Evolutionary conservation across 2,113 vertebrate genomes (phyloP), one percentile per base, ranked within the genome.

Genomic region (Halcyon senegalensis): DNA sequence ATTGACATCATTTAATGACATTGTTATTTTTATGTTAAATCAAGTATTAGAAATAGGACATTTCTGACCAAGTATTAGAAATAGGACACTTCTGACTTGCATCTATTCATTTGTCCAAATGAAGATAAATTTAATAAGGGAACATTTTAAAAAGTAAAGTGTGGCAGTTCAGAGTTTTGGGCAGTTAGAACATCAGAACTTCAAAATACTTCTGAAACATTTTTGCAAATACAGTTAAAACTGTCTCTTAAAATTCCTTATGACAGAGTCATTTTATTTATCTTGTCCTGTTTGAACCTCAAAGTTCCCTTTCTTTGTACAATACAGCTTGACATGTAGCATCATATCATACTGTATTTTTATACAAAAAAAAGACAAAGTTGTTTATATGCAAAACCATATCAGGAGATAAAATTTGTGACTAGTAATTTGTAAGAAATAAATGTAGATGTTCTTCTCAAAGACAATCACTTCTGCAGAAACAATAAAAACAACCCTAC

Each of bases 351-450:
- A 67, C 7, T 64, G 46, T 77, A 75, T 35, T 76, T 48, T 77
- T 60, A 68, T 35, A 43, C 62, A n/a, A 76, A 77, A 63, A 58
- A 89, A 39, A 37, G 39, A 10, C 3, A 13, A 46, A 39, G 58
- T 37, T 63, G 48, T 88, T 95, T 93, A 90, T 87, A 96, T 91
- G 90, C 53, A 95, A 94, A 96, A 82, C 51, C 63, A 25, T 25
- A 90, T 74, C 21, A 15, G 55, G 69, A 95, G 51, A 84, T 84
- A 90, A 95, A 97, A 93, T 90, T 90, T 83, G 50, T 24, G 33
- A 85, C 79, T 87, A 76, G 86, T 20, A 69, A 82, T 93, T 94
- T 77, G 25, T 64, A 79, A 87, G 89, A 78, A 96, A 82, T 85
- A 95, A 93, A 92, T 73, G 93, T 15, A 95, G 91, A 94, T 70